These are phyloP conservation scores for Epinotia brunnichana DNA, from an alignment of 2,888 invertebrate genomes.

Conservation along the genomic window DNA sequence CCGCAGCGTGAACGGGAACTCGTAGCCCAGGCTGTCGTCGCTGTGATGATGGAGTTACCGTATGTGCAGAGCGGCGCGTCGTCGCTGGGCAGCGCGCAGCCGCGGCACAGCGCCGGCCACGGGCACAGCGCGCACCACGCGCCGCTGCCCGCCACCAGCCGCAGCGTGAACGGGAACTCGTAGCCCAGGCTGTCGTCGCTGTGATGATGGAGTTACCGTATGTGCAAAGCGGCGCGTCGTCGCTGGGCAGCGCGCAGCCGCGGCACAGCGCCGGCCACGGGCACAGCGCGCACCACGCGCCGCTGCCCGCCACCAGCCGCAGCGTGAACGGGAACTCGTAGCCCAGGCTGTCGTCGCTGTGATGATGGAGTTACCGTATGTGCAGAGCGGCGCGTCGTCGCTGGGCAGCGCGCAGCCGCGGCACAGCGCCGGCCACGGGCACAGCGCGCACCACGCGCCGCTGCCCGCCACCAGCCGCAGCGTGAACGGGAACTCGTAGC, in stretches of 20 bases:
- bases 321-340: constrained; percentile 96
- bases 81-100: no score
- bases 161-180: no score
- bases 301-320: constrained; percentile 87
- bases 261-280: constrained; percentile 93
- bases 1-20: no score
- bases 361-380: constrained; percentile 53
- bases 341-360: constrained; percentile 94
- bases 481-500: constrained; percentile 96
- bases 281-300: constrained; percentile 87
- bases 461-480: constrained; percentile 87
- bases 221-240: constrained; percentile 76
- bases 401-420: constrained; percentile 93
- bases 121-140: no score
- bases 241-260: constrained; percentile 92
- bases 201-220: constrained; percentile 44
- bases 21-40: no score
- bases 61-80: no score
- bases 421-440: constrained; percentile 92
- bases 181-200: no score
- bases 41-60: no score
- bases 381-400: constrained; percentile 78
- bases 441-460: constrained; percentile 87
- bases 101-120: no score
- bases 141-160: no score